Conservation (phyloP, 1,140 invertebrate genomes). For the Drosophila guanche region DNA sequence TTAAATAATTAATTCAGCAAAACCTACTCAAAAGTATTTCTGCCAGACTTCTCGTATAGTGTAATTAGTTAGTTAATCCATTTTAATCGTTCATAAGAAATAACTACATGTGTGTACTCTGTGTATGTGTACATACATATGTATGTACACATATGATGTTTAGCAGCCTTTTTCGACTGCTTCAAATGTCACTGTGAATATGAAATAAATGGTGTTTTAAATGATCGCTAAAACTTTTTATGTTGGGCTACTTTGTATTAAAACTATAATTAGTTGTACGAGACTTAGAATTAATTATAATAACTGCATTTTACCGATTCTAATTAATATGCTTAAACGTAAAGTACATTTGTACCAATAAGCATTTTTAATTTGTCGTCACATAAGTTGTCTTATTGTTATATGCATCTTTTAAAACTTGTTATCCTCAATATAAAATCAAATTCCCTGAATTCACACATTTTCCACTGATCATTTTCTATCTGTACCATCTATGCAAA, state of each 20-base stretch:
- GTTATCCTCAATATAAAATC: too few species aligned
- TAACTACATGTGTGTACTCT: conserved; percentile 22
- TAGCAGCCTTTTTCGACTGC: conserved; percentile 31
- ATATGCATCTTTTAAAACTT: too few species aligned
- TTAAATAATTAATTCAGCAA: too few species aligned
- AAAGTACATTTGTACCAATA: conserved; percentile 21
- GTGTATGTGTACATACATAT: conserved; percentile 11
- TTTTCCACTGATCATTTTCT: too few species aligned
- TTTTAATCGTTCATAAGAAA: conserved; percentile 46
- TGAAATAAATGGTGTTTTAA: conserved; percentile 32
- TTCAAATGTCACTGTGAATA: conserved; percentile 50
- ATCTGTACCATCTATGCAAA: too few species aligned
- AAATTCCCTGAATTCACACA: too few species aligned
- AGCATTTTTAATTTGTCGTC: too few species aligned
- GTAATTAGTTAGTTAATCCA: conserved; percentile 55
- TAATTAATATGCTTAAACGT: conserved; percentile 63
- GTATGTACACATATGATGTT: too few species aligned
- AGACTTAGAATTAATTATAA: conserved; percentile 44
- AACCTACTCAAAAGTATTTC: too few species aligned
- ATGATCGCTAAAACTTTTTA: conserved; percentile 54
- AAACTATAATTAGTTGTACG: conserved; percentile 49
- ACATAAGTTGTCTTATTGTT: too few species aligned
- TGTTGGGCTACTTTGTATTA: conserved; percentile 57
- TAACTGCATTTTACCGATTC: conserved; percentile 64
- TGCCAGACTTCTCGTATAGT: background rate